A percentile compares a stretch with the other conserved stretches of the same genome.
These are phyloP conservation scores for Coracopsis vasa DNA, from an alignment of 2,113 vertebrate genomes.

Conservation along the genomic window DNA sequence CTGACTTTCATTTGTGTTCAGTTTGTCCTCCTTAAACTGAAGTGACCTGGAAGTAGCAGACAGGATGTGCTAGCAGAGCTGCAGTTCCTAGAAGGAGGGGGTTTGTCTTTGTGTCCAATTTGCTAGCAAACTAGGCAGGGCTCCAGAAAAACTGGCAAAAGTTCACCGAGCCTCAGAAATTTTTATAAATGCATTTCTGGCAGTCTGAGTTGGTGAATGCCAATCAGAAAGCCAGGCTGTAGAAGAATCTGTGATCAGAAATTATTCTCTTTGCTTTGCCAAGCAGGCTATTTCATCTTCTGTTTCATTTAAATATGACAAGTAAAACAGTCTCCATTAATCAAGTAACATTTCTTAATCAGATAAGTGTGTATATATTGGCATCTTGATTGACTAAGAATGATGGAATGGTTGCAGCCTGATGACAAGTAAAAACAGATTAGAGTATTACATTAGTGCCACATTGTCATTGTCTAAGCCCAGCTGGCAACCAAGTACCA, in stretches of 20 bases:
- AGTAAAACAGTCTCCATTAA: background rate
- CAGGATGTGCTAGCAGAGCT: background rate
- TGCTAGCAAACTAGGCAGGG: background rate
- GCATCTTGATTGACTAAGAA: background rate
- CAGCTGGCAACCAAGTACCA: background rate
- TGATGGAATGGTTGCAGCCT: background rate
- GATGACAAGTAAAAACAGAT: background rate
- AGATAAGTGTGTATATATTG: background rate
- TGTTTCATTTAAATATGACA: background rate
- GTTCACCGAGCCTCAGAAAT: background rate
- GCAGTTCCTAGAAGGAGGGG: background rate
- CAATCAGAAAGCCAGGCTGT: background rate
- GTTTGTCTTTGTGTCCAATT: background rate
- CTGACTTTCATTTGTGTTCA: background rate
- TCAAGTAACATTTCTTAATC: background rate
- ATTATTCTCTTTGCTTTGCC: background rate
- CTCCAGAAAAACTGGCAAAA: background rate
- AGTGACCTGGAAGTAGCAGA: background rate
- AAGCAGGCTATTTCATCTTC: background rate
- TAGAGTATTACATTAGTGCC: background rate
- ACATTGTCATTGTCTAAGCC: background rate
- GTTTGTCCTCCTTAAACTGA: background rate
- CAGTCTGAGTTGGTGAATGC: background rate
- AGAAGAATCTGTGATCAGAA: background rate
- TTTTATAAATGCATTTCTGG: background rate